Percentiles rank a stretch among this genome's conserved stretches.
Evolutionary conservation across 2,113 vertebrate species (phyloP).

Genomic region (Pseudopipra pipra): DNA sequence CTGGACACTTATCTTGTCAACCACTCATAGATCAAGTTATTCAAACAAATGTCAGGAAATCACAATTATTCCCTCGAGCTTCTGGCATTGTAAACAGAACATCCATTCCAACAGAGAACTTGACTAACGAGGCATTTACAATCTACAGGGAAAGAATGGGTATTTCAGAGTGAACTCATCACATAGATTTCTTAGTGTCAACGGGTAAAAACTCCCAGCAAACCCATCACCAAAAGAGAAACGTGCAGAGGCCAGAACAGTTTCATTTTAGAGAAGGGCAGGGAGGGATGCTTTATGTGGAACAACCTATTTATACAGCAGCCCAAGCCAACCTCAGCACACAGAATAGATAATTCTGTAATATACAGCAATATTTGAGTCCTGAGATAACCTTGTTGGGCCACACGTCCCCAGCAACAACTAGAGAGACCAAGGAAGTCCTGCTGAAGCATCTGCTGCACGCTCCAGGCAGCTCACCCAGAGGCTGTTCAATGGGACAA

Average conservation of each 20-base stretch:
- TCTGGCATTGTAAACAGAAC: background rate
- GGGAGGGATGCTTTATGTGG: background rate
- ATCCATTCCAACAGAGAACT: background rate
- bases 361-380: background rate
- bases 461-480: background rate
- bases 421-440: background rate
- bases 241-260: background rate
- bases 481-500: background rate
- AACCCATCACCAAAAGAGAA: background rate
- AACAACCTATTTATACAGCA: slow-evolving; percentile 1
- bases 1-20: background rate
- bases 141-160: background rate
- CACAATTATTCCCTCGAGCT: background rate
- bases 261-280: background rate
- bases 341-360: background rate
- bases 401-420: background rate
- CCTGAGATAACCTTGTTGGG: background rate
- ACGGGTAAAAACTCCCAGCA: background rate
- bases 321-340: background rate
- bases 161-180: background rate
- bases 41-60: background rate
- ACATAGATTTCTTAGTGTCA: background rate
- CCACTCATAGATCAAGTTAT: background rate
- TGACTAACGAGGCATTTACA: background rate
- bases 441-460: background rate